phyloP scores from a whole-genome alignment of 2,113 vertebrate species.

The Australoheros scitulus region DNA sequence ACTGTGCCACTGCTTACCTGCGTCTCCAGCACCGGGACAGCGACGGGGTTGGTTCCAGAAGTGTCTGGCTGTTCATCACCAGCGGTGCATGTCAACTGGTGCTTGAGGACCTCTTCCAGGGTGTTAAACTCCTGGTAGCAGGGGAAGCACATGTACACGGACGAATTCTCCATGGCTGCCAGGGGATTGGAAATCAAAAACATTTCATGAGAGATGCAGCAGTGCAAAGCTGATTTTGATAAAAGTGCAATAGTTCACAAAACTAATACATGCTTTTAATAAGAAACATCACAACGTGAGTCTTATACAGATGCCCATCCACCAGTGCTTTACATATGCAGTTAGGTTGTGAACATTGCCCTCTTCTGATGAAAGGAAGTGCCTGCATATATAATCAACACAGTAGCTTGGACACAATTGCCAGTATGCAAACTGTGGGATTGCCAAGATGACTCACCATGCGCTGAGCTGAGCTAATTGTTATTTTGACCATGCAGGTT shows the following conservation, averaged over 20 bases:
- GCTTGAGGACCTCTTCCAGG: slow-evolving; percentile 88
- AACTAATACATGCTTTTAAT: slow-evolving; percentile 39
- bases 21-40: slow-evolving; percentile 51
- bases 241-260: slow-evolving; percentile 51
- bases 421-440: slow-evolving; percentile 39
- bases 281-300: slow-evolving; percentile 30
- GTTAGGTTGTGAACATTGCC: slow-evolving; percentile 72
- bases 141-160: slow-evolving; percentile 92
- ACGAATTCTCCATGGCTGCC: slow-evolving; percentile 75
- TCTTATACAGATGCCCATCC: slow-evolving; percentile 20
- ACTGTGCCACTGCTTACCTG: slow-evolving; percentile 52
- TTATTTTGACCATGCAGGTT: slow-evolving; percentile 69
- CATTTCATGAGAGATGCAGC: slow-evolving; percentile 36
- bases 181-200: slow-evolving; percentile 43
- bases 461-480: slow-evolving; percentile 50
- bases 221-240: slow-evolving; percentile 45
- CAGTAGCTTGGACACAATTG: slow-evolving; percentile 49
- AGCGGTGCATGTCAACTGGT: slow-evolving; percentile 86
- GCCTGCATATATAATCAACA: slow-evolving; percentile 61
- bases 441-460: slow-evolving; percentile 71
- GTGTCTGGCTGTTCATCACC: slow-evolving; percentile 65
- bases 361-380: slow-evolving; percentile 72
- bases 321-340: slow-evolving; percentile 31
- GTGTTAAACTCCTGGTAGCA: slow-evolving; percentile 89
- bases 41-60: slow-evolving; percentile 40